Evolutionary conservation across 2,888 invertebrate genomes (phyloP), one percentile per base, ranked within the genome.

Genomic region (Limnephilus auricula): DNA sequence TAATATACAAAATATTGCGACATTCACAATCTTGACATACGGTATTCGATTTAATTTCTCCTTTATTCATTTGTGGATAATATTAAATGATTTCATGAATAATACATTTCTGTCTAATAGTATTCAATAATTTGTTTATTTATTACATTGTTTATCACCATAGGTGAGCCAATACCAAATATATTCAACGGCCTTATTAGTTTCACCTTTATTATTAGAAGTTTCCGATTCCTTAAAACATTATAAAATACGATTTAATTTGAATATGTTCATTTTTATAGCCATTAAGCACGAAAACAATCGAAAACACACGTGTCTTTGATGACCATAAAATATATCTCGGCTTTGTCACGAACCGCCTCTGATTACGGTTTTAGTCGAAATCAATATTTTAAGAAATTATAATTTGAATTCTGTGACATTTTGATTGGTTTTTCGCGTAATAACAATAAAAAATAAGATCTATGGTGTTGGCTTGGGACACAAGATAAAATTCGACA

Each of bases 221-320:
- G 31, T 82, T 82, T 34, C 82, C 82, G 82, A 32, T 34, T 34
- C 32, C 82, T 82, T 15, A 34, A 34, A 25, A 82, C n/a, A 82
- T 82, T 34, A 82, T 82, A 25, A 34, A 34, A 34, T 34, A 82
- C 82, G 32, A 25, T 25, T 25, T 82, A 32, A 82, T 82, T 82
- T 82, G 82, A 82, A 82, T 82, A 82, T 34, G 32, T 82, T 82
- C 34, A 82, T 82, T 2, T 82, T 34, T 32, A 82, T 34, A 32
- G 37, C 32, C 32, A 37, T 25, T 82, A 18, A 82, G 82, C 32
- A 34, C 32, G 30, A 30, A 15, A 34, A 82, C 18, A 82, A 82
- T 65, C 65, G 65, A 80, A 82, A 82, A 82, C 82, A 82, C 82
- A 82, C 18, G 82, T 34, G 32, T 82, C 32, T 32, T 32, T 32